Evolutionary conservation across 2,113 vertebrate species (phyloP).

Genomic region (Hassar affinis): DNA sequence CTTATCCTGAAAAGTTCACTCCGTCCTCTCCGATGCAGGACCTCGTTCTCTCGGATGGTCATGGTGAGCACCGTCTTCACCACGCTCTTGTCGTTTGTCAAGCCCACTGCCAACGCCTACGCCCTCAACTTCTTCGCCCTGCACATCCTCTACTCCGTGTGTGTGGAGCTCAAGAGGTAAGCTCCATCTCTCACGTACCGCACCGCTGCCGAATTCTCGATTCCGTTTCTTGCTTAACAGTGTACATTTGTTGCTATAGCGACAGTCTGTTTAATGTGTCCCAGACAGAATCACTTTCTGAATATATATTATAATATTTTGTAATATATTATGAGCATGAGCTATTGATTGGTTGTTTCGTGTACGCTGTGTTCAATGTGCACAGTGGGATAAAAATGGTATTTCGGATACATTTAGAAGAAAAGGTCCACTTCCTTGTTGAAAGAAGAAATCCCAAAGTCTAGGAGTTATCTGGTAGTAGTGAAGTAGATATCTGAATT

Average conservation of each 20-base stretch:
- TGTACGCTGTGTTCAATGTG: background rate
- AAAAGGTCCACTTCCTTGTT: background rate
- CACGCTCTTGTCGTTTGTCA: conserved; percentile 81
- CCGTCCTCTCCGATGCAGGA: conserved; percentile 63
- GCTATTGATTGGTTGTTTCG: background rate
- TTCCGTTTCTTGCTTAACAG: background rate
- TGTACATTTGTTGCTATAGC: background rate
- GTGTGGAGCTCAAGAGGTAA: conserved; percentile 81
- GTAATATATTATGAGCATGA: background rate
- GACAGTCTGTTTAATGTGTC: background rate
- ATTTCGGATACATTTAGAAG: background rate
- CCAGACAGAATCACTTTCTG: no score
- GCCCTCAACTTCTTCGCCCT: conserved; percentile 82
- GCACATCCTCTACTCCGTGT: conserved; percentile 80
- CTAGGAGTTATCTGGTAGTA: no score
- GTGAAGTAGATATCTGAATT: no score
- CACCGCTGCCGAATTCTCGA: background rate
- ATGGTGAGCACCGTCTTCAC: conserved; percentile 66
- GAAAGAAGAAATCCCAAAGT: background rate
- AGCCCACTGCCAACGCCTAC: conserved; percentile 85
- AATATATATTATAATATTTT: no score
- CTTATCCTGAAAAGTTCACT: background rate
- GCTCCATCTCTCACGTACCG: background rate
- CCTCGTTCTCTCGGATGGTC: conserved; percentile 73
- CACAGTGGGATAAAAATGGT: background rate